Evolutionary conservation across 2,797 vertebrate species (phyloP).

Genomic region (Spea hammondii): DNA sequence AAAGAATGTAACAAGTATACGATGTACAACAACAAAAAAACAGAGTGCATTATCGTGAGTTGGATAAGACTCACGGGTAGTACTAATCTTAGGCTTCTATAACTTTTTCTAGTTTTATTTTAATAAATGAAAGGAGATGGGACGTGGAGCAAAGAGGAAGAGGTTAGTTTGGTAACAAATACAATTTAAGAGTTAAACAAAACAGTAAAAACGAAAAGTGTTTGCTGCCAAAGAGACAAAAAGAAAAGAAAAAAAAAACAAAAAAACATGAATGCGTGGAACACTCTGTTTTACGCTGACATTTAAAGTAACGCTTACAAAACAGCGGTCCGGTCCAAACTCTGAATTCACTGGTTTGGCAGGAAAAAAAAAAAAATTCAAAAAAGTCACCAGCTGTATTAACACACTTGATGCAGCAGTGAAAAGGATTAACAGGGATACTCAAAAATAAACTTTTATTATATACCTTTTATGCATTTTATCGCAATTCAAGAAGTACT

Average conservation of each 20-base stretch:
- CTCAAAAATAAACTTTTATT: slow-evolving; percentile 51
- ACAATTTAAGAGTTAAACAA: slow-evolving; percentile 5
- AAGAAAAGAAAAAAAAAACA: too few species aligned
- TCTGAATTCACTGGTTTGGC: background rate
- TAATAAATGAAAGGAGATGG: background rate
- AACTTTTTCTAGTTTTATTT: background rate
- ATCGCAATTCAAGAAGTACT: too few species aligned
- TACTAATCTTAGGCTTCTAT: slow-evolving; percentile 19
- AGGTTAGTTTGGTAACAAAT: slow-evolving; percentile 5
- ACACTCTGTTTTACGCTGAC: background rate
- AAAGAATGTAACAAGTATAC: slow-evolving; percentile 42
- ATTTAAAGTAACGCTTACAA: background rate
- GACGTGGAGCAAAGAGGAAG: too few species aligned
- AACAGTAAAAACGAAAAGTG: background rate
- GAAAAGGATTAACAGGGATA: slow-evolving; percentile 48
- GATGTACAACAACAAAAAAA: slow-evolving; percentile 25
- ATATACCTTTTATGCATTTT: background rate
- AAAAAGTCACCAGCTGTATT: slow-evolving; percentile 24
- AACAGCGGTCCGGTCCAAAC: slow-evolving; percentile 3
- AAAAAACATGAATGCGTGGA: background rate
- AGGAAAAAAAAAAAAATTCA: slow-evolving; percentile 35
- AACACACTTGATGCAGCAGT: slow-evolving; percentile 34
- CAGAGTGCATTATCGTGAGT: slow-evolving; percentile 38
- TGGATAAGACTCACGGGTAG: slow-evolving; percentile 27
- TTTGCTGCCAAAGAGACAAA: background rate